phyloP scores from a whole-genome alignment of 2,113 vertebrate species.

The Boleophthalmus pectinirostris region DNA sequence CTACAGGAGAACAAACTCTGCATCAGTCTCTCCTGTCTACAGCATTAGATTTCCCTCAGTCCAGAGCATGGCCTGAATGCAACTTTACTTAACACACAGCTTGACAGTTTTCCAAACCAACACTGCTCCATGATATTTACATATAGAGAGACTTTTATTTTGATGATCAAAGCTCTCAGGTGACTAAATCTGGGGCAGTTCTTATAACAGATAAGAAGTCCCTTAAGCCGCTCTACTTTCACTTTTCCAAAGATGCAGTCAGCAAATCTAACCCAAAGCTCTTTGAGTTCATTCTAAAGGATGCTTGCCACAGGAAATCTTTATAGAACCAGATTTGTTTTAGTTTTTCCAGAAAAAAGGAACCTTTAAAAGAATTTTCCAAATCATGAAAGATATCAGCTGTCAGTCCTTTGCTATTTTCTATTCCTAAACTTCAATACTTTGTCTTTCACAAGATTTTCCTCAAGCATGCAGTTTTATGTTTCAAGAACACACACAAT shows the following conservation, averaged over 20 bases:
- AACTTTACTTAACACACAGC: slow-evolving; percentile 58
- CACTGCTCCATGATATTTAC: not conserved
- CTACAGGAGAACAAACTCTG: slow-evolving; percentile 60
- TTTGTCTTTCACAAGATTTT: not conserved
- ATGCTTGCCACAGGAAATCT: not conserved
- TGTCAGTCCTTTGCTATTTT: too few species aligned
- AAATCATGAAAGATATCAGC: too few species aligned
- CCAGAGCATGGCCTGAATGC: slow-evolving; percentile 66
- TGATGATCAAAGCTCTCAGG: not conserved
- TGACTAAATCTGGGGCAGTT: not conserved
- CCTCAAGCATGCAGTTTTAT: too few species aligned
- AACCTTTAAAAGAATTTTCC: too few species aligned
- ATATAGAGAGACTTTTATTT: not conserved
- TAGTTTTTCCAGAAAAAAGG: not conserved
- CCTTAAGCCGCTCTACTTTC: not conserved
- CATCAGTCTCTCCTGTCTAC: slow-evolving; percentile 69
- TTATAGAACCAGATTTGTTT: not conserved
- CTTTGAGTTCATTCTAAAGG: not conserved
- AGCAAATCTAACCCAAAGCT: not conserved
- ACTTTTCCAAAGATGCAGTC: not conserved
- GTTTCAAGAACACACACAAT: too few species aligned
- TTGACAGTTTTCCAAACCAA: slow-evolving; percentile 49
- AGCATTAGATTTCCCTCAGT: slow-evolving; percentile 70
- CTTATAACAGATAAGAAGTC: not conserved
- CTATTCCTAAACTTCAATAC: too few species aligned